Evolutionary conservation across 2,113 vertebrate species (phyloP).

Genomic region (Xenus cinereus): DNA sequence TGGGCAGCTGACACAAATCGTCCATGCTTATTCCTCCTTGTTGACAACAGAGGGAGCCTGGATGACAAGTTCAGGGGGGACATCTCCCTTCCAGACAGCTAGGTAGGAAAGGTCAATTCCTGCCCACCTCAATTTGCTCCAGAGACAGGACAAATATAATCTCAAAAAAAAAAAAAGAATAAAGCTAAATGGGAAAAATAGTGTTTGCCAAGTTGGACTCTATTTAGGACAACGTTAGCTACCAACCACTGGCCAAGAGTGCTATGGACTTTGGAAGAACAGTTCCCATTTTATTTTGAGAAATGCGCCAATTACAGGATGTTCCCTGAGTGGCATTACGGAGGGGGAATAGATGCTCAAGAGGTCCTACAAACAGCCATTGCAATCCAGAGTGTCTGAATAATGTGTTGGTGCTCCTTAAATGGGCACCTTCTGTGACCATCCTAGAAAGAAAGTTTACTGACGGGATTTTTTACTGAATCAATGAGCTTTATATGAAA

Average conservation of each 20-base stretch:
- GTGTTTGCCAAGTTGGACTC: background rate
- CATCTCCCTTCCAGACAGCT: background rate
- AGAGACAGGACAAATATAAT: background rate
- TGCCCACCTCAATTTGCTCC: background rate
- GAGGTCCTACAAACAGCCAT: background rate
- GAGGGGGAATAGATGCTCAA: background rate
- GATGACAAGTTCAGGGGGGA: background rate
- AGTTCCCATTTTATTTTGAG: background rate
- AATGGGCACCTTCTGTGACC: background rate
- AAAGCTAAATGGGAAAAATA: background rate
- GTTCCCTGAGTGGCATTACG: accelerated
- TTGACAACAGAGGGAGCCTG: background rate
- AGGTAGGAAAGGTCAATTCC: background rate
- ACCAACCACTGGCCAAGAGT: background rate
- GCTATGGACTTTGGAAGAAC: background rate
- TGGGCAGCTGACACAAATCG: background rate
- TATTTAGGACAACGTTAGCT: background rate
- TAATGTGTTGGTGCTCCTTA: background rate
- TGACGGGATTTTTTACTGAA: background rate
- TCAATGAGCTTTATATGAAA: background rate
- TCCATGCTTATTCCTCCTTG: background rate
- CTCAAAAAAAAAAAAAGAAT: background rate
- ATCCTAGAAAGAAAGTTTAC: background rate
- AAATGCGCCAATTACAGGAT: background rate
- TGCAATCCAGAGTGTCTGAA: background rate